These are phyloP conservation scores for Drosophila lowei DNA, from an alignment of 1,140 invertebrate genomes.

Conservation along the genomic window DNA sequence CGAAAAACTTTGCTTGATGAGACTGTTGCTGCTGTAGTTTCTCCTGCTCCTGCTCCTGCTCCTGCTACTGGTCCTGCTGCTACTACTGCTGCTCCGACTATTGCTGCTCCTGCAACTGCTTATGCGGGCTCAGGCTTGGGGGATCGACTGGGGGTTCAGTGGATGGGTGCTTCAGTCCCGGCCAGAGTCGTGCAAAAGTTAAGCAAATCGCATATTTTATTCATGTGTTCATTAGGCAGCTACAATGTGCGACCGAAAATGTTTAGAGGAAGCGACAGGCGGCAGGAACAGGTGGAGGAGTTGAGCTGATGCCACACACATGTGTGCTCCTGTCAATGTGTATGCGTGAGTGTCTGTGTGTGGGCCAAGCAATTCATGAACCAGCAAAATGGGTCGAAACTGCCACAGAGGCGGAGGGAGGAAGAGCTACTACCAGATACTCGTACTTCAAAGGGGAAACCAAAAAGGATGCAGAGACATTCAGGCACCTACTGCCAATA, in stretches of 20 bases:
- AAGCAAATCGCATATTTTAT: constrained; percentile 82
- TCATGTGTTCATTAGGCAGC: constrained; percentile 81
- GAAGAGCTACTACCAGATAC: no score
- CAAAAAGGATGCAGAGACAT: constrained; percentile 50
- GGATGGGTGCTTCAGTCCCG: constrained; percentile 4
- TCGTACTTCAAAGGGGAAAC: constrained; percentile 69
- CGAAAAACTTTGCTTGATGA: constrained; percentile 48
- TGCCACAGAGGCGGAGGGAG: no score
- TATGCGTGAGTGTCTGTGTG: neutral
- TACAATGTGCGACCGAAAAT: constrained; percentile 82
- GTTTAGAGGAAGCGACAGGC: constrained; percentile 70
- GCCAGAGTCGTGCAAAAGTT: constrained; percentile 74
- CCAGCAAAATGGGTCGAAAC: constrained; percentile 72
- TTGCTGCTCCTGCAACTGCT: constrained; percentile 17
- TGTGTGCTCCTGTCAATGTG: neutral
- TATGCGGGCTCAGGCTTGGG: constrained; percentile 37
- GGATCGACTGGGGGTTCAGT: neutral
- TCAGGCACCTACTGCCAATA: constrained; percentile 56
- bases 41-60: neutral
- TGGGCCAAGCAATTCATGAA: constrained; percentile 57
- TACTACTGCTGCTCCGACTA: constrained; percentile 15
- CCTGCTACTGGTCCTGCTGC: neutral
- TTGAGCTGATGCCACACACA: constrained; percentile 5
- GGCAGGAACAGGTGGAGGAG: constrained; percentile 22
- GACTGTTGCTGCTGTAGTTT: constrained; percentile 41